Evolutionary conservation across 2,888 invertebrate genomes (phyloP), one percentile per base, ranked within the genome.

Genomic region (Acrobasis suavella): DNA sequence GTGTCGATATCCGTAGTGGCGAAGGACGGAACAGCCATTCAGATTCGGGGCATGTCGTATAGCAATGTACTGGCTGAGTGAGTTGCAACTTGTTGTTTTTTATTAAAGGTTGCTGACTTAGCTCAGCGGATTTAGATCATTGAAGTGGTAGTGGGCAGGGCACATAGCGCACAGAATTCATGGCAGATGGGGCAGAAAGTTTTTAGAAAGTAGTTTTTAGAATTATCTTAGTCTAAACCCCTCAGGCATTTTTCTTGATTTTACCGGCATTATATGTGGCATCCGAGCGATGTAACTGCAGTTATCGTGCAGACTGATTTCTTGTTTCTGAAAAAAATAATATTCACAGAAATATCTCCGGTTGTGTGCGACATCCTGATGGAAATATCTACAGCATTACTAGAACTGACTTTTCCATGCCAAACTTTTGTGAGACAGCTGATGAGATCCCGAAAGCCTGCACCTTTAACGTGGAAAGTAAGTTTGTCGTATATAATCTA

Each of bases 1-100:
- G 72, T 92, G 8, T 73, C 77, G 0, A 62, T 94, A 6, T 82
- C 82, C 0, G 93, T 88, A 0, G 68, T 81, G 0, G 89, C 93
- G 3, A 79, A 81, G 54, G 93, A 94, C 68, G 96, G 96, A 1
- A 93, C 93, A 0, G 82, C 93, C 9, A 91, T 94, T 55, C 89
- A 93, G 65, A 75, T 95, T 5, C 89, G 92, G 9, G 91, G 92
- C 0, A 79, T 93, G 60, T 93, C 93, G 8, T 92, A 93, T 63
- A 92, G 89, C 54, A 81, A 87, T 38, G 73, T 75, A 58, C 83
- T 94, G 65, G 92, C 94, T 2, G 91, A 94, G 95, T 96, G 83
- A 93, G 94, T 83, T 22, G 1, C 22, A 22, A 32, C 8, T 5
- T 32, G 5, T 32, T 32, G 7, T 32, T 32, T 2, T 32, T 32